Conservation (phyloP, 1,140 invertebrate genomes). For the Drosophila neocordata region DNA sequence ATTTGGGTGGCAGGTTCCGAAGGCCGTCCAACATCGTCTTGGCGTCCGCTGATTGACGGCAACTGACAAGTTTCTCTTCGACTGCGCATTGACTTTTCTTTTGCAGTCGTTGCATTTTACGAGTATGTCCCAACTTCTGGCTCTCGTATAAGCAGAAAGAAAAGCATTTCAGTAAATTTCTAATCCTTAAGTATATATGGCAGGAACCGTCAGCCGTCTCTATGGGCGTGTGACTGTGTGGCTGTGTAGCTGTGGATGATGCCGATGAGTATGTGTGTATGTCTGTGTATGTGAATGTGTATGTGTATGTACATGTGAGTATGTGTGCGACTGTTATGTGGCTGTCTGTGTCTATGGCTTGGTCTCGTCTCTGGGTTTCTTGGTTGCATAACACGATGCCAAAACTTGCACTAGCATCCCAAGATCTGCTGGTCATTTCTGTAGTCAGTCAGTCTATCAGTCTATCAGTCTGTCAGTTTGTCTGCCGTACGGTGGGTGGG, state of each 20-base stretch:
- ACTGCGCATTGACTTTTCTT: slow-evolving; percentile 77
- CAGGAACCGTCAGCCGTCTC: slow-evolving; percentile 66
- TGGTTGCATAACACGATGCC: slow-evolving; percentile 41
- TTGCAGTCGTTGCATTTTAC: slow-evolving; percentile 80
- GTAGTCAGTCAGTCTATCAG: slow-evolving; percentile 51
- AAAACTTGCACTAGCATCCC: slow-evolving; percentile 6
- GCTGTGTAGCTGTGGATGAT: too few species aligned
- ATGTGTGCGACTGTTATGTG: neutral
- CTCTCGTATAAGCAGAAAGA: slow-evolving; percentile 52
- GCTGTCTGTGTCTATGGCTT: slow-evolving; percentile 33
- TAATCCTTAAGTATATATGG: slow-evolving; percentile 81
- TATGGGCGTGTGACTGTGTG: slow-evolving; percentile 42
- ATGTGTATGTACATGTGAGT: neutral
- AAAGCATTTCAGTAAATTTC: slow-evolving; percentile 79
- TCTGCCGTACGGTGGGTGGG: slow-evolving; percentile 26
- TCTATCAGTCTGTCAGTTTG: slow-evolving; percentile 22
- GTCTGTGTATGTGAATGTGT: neutral
- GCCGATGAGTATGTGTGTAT: neutral
- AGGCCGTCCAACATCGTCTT: slow-evolving; percentile 35
- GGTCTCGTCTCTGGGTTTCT: slow-evolving; percentile 27
- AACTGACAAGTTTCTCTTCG: slow-evolving; percentile 80
- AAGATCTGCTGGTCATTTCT: slow-evolving; percentile 51
- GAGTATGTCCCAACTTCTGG: slow-evolving; percentile 73
- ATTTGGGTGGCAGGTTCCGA: slow-evolving; percentile 59
- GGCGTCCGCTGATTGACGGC: slow-evolving; percentile 73